These are phyloP conservation scores for Artemia sinica DNA, from an alignment of 2,888 invertebrate species.

Conservation along the genomic window DNA sequence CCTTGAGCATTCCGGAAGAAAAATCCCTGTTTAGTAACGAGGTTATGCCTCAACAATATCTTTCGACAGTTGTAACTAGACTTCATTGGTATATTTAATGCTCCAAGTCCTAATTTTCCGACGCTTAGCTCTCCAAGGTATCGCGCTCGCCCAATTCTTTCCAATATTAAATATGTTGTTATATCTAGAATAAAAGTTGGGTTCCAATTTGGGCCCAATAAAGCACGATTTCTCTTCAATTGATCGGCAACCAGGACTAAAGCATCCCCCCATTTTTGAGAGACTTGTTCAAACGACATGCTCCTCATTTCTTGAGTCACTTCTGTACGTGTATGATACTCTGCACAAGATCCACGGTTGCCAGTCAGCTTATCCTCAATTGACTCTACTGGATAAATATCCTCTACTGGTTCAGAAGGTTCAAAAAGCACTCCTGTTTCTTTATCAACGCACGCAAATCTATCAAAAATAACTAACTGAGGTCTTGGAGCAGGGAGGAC, in stretches of 20 bases:
- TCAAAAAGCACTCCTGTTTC: constrained; percentile 39
- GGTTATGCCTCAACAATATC: constrained; percentile 38
- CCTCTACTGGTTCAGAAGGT: constrained; percentile 36
- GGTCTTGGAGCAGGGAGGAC: constrained; percentile 41
- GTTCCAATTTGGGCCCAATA: constrained; percentile 36
- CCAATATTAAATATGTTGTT: constrained; percentile 47
- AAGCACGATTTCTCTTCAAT: constrained; percentile 38
- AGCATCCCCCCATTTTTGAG: constrained; percentile 40
- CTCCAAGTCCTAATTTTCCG: constrained; percentile 34
- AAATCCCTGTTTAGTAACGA: constrained; percentile 43
- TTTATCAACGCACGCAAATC: constrained; percentile 35
- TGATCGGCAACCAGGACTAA: constrained; percentile 55
- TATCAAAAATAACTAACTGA: constrained; percentile 34
- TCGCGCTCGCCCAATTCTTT: constrained; percentile 52
- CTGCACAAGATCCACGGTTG: constrained; percentile 48
- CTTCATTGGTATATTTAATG: constrained; percentile 41
- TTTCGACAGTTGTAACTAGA: constrained; percentile 46
- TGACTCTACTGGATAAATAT: constrained; percentile 43
- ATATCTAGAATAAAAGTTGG: constrained; percentile 35
- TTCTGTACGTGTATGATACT: constrained; percentile 41
- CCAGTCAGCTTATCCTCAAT: constrained; percentile 36
- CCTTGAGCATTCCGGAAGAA: constrained; percentile 23
- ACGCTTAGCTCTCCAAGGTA: constrained; percentile 49
- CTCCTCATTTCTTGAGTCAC: constrained; percentile 35
- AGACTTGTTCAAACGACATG: constrained; percentile 35